Percentiles rank a stretch among this genome's conserved stretches.
These are phyloP conservation scores for Cecropterus lyciades DNA, from an alignment of 1,140 invertebrate genomes.

Conservation along the genomic window DNA sequence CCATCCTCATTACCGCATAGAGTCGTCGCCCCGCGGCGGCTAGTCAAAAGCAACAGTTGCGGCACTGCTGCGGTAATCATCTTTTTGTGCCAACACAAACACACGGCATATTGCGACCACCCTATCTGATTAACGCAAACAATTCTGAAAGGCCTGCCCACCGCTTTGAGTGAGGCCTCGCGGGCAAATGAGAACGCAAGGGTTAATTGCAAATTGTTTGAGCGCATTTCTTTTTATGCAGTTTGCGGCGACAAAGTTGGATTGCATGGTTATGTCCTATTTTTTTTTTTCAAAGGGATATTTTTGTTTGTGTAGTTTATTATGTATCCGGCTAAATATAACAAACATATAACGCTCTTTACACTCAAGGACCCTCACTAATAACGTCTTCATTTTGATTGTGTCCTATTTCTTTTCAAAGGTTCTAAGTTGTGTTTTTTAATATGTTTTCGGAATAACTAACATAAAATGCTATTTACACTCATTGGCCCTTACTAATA, in stretches of 20 bases:
- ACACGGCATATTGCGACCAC: slow-evolving; percentile 29
- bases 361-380: no score
- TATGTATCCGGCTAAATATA: no score
- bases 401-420: no score
- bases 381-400: no score
- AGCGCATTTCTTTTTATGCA: slow-evolving; percentile 13
- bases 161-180: slow-evolving; percentile 22
- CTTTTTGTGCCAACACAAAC: slow-evolving; percentile 28
- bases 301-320: no score
- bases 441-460: no score
- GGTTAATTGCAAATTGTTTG: slow-evolving; percentile 34
- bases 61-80: slow-evolving; percentile 20
- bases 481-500: no score
- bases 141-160: slow-evolving; percentile 26
- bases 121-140: slow-evolving; percentile 35
- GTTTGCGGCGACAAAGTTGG: slow-evolving; percentile 17
- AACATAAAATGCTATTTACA: no score
- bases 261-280: slow-evolving; percentile 15
- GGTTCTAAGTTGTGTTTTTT: no score
- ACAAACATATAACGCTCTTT: no score
- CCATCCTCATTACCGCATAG: neutral
- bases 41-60: slow-evolving; percentile 19
- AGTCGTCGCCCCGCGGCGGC: slow-evolving; percentile 5
- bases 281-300: neutral
- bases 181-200: slow-evolving; percentile 27